These are phyloP conservation scores for Thamnophis sirtalis DNA, from an alignment of 2,113 vertebrate genomes.

Conservation along the genomic window DNA sequence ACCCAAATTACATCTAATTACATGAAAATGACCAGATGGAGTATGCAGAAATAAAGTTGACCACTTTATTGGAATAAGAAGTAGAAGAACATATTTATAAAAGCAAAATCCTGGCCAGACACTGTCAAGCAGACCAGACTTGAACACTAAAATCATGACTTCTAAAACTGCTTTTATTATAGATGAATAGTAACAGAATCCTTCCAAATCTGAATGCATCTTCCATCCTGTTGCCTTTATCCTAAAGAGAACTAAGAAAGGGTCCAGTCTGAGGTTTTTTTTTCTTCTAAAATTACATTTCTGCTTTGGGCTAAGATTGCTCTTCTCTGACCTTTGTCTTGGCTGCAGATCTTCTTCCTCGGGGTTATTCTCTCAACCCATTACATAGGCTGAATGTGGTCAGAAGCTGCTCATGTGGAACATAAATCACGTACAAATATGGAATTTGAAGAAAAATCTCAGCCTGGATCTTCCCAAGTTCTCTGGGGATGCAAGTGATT, in stretches of 20 bases:
- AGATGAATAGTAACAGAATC: background rate
- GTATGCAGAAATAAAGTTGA: background rate
- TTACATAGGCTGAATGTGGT: background rate
- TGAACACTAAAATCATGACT: background rate
- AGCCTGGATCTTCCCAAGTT: background rate
- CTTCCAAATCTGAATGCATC: background rate
- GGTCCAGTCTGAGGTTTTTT: background rate
- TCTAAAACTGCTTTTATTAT: background rate
- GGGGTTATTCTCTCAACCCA: background rate
- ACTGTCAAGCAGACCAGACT: background rate
- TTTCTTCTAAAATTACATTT: background rate
- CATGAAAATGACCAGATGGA: background rate
- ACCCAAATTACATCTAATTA: background rate
- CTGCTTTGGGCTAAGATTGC: background rate
- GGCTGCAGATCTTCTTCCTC: background rate
- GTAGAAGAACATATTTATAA: background rate
- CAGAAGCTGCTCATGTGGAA: background rate
- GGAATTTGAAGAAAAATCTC: background rate
- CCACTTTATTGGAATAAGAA: background rate
- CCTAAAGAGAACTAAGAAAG: background rate
- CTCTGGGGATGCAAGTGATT: background rate
- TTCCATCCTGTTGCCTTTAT: background rate
- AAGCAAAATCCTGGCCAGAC: background rate
- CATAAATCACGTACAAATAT: background rate
- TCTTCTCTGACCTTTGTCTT: background rate